A percentile compares a stretch with the other conserved stretches of the same genome.
phyloP scores from a whole-genome alignment of 2,888 invertebrate genomes.

The Nysson spinosus region DNA sequence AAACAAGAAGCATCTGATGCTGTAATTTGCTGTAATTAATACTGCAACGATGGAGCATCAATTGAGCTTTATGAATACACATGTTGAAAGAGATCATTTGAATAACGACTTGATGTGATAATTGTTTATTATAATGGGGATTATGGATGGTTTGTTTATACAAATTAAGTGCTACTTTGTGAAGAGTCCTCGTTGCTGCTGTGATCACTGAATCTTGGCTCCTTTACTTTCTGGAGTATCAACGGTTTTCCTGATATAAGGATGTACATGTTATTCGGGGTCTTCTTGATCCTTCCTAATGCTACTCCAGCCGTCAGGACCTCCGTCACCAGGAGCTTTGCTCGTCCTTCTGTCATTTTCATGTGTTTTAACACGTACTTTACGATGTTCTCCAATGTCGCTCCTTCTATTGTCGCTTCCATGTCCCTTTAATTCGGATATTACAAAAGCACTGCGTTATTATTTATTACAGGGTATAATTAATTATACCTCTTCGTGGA shows the following conservation, averaged over 20 bases:
- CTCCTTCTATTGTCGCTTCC: conserved; percentile 55
- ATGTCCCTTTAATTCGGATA: conserved; percentile 6
- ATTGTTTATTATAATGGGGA: too few species aligned
- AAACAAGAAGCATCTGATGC: neutral
- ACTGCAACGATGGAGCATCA: neutral
- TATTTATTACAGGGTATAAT: conserved; percentile 8
- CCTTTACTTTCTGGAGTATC: conserved; percentile 50
- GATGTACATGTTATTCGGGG: conserved; percentile 59
- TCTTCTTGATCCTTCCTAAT: conserved; percentile 64
- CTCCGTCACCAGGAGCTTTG: conserved; percentile 62
- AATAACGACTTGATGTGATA: too few species aligned
- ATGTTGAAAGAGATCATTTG: too few species aligned
- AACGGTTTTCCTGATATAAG: conserved; percentile 49
- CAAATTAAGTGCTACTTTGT: neutral
- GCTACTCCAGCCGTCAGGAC: conserved; percentile 67
- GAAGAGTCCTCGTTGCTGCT: conserved; percentile 49
- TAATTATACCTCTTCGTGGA: too few species aligned
- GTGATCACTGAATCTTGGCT: conserved; percentile 63
- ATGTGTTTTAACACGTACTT: conserved; percentile 66
- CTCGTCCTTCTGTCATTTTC: conserved; percentile 60
- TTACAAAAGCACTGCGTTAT: conserved; percentile 1
- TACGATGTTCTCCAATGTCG: conserved; percentile 67
- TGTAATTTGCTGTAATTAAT: conserved; percentile 5
- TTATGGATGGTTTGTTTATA: neutral
- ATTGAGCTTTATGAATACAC: neutral